These are phyloP conservation scores for Zhengitettix transpicula DNA, from an alignment of 2,888 invertebrate species.

Conservation along the genomic window DNA sequence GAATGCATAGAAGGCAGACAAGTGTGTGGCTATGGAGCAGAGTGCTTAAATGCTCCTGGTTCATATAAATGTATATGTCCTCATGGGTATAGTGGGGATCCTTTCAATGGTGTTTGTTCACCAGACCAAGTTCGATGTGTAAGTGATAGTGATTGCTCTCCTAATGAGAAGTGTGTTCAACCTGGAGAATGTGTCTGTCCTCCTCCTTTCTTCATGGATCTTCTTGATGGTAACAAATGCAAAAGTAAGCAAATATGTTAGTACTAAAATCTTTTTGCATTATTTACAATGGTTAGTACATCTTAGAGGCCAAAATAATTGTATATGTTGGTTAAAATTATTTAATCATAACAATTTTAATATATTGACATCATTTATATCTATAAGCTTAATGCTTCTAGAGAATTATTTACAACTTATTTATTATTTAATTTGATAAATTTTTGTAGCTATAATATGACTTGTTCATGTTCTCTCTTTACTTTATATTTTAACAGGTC, in stretches of 20 bases:
- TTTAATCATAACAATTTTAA: neutral
- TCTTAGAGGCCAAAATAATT: neutral
- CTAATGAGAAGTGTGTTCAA: slow-evolving; percentile 80
- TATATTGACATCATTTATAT: too few species aligned
- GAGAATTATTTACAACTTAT: too few species aligned
- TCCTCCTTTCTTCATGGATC: slow-evolving; percentile 76
- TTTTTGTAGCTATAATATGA: too few species aligned
- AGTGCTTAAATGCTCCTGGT: slow-evolving; percentile 65
- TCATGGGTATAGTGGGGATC: slow-evolving; percentile 63
- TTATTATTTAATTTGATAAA: too few species aligned
- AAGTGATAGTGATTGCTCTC: slow-evolving; percentile 63
- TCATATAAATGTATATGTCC: slow-evolving; percentile 69
- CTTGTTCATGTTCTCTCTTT: too few species aligned
- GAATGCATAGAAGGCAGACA: slow-evolving; percentile 63
- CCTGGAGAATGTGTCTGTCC: slow-evolving; percentile 84
- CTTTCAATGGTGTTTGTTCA: slow-evolving; percentile 65
- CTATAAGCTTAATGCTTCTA: too few species aligned
- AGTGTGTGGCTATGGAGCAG: slow-evolving; percentile 73
- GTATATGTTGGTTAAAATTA: neutral
- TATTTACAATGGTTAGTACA: too few species aligned
- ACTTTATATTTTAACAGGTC: slow-evolving; percentile 26
- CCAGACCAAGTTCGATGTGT: slow-evolving; percentile 69
- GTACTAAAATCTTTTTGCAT: slow-evolving; percentile 39
- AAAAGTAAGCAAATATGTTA: slow-evolving; percentile 51
- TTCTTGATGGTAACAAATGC: slow-evolving; percentile 66